Evolutionary conservation across 2,113 vertebrate species (phyloP), one percentile per base, ranked within the genome.

Genomic region (Salvelinus fontinalis): DNA sequence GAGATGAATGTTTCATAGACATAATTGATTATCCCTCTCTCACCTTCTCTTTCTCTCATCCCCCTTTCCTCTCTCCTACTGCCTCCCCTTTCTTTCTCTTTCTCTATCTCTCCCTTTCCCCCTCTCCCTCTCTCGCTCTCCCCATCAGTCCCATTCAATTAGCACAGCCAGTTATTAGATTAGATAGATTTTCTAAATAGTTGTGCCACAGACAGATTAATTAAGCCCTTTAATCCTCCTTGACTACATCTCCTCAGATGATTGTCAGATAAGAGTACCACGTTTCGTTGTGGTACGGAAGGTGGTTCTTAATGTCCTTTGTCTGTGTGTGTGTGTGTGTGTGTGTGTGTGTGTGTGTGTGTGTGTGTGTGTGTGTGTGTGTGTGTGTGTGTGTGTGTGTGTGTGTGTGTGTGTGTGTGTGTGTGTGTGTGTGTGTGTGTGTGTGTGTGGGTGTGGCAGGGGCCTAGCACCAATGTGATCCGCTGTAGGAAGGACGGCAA

Each of bases 401-500:
- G 75, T 81, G 71, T 83, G 72, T 85, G 86, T 83, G 73, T 83
- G 39, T 79, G 81, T 88, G 79, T 75, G 85, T 86, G 75, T 71
- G 20, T 51, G 39, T 51, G 48, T 54, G 44, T 71, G 16, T 71
- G 51, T 31, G 24, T 71, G 70, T 57, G 48, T 57, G 51, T 71
- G 26, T 57, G 70, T 57, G 67, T 24, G 67, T 22, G 27, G 11
- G 31, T 67, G 9, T 70, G 7, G 7, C 91, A 99, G 97, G 94
- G 92, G 2, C 85, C 75, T 0, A 93, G 87, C 4, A 94, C 89
- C 89, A 98, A 98, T 0, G 76, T 93, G 81, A 98, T 99, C 82
- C 96, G 96, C 80, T 99, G 98, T 88, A 93, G 95, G 84, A 99
- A 97, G 86, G 96, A 99, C 1, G 97, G 98, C 22, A 98, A 95